phyloP scores from a whole-genome alignment of 2,113 vertebrate species.

The Eupsittula cactorum region DNA sequence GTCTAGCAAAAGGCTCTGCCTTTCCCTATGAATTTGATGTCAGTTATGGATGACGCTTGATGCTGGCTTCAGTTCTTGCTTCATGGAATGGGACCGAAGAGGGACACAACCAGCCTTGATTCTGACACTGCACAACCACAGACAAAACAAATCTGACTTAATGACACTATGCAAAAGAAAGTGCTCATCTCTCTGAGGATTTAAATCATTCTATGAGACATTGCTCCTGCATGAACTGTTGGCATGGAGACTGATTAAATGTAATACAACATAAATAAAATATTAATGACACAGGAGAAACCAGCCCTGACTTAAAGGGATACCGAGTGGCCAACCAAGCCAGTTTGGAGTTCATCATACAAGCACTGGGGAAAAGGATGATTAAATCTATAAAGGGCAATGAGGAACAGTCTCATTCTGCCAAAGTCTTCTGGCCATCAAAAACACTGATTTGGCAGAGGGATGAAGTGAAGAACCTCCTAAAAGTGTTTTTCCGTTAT shows the following conservation, averaged over 20 bases:
- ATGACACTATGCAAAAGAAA: background rate
- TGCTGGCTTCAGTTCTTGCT: background rate
- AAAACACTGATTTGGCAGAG: background rate
- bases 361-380: background rate
- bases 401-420: background rate
- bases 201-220: conserved; percentile 35
- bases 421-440: background rate
- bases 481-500: background rate
- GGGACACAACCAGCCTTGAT: background rate
- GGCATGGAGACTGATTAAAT: conserved; percentile 62
- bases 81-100: background rate
- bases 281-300: conserved; percentile 41
- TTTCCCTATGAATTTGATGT: background rate
- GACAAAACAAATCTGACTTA: background rate
- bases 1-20: background rate
- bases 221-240: conserved; percentile 61
- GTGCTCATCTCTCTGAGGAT: background rate
- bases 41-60: rapidly evolving
- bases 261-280: conserved; percentile 61
- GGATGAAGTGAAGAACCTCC: background rate
- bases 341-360: background rate
- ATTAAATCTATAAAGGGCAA: background rate
- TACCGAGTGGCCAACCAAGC: background rate
- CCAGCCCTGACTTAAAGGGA: conserved; percentile 37
- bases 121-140: background rate